Base-by-base conservation (phyloP, 2,888 invertebrate genomes). In the Tribolium freemani region DNA sequence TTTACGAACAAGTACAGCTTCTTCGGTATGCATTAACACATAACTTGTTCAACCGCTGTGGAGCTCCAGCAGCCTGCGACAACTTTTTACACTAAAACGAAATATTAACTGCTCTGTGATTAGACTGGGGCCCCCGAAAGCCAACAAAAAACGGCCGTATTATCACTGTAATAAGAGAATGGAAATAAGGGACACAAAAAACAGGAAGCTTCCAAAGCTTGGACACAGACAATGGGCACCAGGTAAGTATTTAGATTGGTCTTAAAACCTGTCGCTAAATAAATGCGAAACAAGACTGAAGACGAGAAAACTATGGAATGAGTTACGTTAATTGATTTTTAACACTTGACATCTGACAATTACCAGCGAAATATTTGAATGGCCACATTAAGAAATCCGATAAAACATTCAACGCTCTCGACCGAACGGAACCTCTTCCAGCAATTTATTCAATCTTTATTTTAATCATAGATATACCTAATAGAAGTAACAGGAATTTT, bases 41-140 rank as follows among this genome's bases (percentile, higher is more conserved):
- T 57, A 68, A 69, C 60, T 61, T 54, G 69, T 57, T 68, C 68
- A 26, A 11, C 48, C 16, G 13, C 48, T 26, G 60, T 21, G 48
- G 48, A 48, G 45, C n/a, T 48, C 48, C 26, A 61, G 10, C 48
- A 9, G 13, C 26, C 57, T 68, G 68, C 58, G 68, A 58, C 68
- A 53, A 31, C 38, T 70, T 70, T 70, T 70, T 70, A 63, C 54
- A n/a, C 10, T 8, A 61, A 72, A 72, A 63, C 68, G 63, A 68
- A 71, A 67, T 71, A 68, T 72, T 63, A 63, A 54, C 56, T 61
- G 31, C 68, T 31, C 63, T 69, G 68, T 72, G 68, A 72, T 72
- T 68, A 72, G 68, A 72, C 61, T 53, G 20, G 58, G 66, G 31
- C 2, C 26, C 53, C 45, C 58, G 57, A 56, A 53, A 30, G 6